Evolutionary conservation across 1,140 invertebrate genomes (phyloP), one percentile per base, ranked within the genome.

Genomic region (Nymphalis io): DNA sequence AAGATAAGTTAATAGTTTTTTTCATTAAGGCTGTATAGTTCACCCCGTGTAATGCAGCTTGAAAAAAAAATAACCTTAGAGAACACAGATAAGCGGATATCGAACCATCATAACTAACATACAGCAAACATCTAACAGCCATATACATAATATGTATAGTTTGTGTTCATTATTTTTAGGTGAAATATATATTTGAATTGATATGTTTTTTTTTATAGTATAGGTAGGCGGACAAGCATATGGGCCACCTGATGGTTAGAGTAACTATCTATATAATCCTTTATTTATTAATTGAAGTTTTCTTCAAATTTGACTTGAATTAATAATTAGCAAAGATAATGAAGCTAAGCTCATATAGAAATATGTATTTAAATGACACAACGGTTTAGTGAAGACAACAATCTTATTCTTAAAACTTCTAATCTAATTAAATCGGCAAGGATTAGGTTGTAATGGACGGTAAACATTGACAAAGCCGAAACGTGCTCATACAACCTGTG

Each of bases 401-500:
- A 15, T 18, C 8, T 48, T 18, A 10, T 48, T 51, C 46, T 51
- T 20, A 51, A 51, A 51, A 33, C 27, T 33, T 51, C 18, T 51
- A 18, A 20, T 20, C 6, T 20, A 51, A 51, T 51, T 51, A 51
- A 51, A 63, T 63, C 51, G 70, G 70, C 46, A 58, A 42, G 75
- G 83, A 84, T 87, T 81, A 85, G 70, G 73, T 76, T 80, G 82
- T 87, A 87, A 87, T 84, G 80, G 83, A 74, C 81, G 58, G 65
- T 74, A 85, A 84, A 84, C 72, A 85, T 79, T 76, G 77, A 72
- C 74, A 76, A 44, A 51, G 60, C 58, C 53, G 73, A 69, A 78
- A 85, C 83, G 85, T 87, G 85, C 76, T 80, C 76, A 59, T 66
- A 71, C 72, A 75, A 58, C 51, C 65, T 72, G 65, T 48, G 59